Evolutionary conservation across 1,140 invertebrate genomes (phyloP).

Genomic region (Apis cerana): DNA sequence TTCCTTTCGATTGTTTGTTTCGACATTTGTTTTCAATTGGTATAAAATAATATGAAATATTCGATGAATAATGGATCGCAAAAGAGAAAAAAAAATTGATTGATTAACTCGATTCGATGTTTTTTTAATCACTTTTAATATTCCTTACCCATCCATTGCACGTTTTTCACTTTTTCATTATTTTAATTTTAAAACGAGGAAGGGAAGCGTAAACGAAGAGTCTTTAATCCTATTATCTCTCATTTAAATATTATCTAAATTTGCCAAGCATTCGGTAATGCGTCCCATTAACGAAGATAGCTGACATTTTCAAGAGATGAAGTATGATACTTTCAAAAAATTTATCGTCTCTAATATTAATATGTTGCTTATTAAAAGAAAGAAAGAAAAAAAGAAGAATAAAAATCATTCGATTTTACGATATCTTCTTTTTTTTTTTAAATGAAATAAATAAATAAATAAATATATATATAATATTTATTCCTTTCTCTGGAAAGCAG

Average conservation of each 20-base stretch:
- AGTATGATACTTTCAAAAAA: not conserved
- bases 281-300: slow-evolving; percentile 4
- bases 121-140: too few species aligned
- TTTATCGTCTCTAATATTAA: not conserved
- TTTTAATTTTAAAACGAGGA: not conserved
- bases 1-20: too few species aligned
- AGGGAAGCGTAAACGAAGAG: not conserved
- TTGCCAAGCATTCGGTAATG: not conserved
- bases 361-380: not conserved
- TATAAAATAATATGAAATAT: too few species aligned
- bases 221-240: slow-evolving; percentile 2
- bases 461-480: too few species aligned
- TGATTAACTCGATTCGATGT: too few species aligned
- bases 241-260: slow-evolving; percentile 23
- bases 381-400: not conserved
- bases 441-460: too few species aligned
- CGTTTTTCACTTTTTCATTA: not conserved
- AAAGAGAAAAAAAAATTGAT: too few species aligned
- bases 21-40: too few species aligned
- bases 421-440: too few species aligned
- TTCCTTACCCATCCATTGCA: not conserved
- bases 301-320: not conserved
- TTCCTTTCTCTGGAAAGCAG: not conserved
- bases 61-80: too few species aligned
- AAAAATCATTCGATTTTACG: not conserved